phyloP scores from a whole-genome alignment of 1,140 invertebrate genomes.

The Heliconius hewitsoni region DNA sequence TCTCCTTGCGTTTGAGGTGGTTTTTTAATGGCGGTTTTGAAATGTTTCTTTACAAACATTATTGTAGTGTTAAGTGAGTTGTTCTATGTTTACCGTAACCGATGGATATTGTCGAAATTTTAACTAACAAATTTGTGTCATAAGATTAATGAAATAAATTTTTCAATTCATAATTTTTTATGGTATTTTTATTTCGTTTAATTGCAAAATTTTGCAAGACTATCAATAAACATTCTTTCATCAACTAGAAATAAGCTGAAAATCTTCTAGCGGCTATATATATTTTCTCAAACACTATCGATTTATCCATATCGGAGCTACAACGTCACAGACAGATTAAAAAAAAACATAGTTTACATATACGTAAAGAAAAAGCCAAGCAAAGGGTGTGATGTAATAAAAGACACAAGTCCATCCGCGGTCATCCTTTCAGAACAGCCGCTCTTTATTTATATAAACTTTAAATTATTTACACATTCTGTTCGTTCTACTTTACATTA shows the following conservation, averaged over 20 bases:
- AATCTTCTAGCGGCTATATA: no score
- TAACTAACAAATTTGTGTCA: conserved; percentile 68
- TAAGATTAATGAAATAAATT: conserved; percentile 71
- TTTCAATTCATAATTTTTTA: conserved; percentile 54
- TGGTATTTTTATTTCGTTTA: conserved; percentile 14
- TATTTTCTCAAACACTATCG: no score
- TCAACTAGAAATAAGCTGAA: no score
- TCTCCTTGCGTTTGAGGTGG: conserved; percentile 61
- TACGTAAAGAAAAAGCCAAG: not conserved
- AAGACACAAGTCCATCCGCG: conserved; percentile 53
- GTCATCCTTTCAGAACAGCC: conserved; percentile 71
- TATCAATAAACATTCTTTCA: no score
- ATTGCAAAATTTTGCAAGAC: not conserved
- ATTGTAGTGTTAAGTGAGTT: conserved; percentile 59
- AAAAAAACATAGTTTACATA: no score
- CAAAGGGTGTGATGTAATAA: conserved; percentile 38
- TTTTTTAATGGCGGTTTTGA: conserved; percentile 50
- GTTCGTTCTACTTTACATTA: conserved; percentile 79
- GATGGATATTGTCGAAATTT: conserved; percentile 60
- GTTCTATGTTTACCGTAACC: conserved; percentile 48
- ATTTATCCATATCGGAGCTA: no score
- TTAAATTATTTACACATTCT: conserved; percentile 81
- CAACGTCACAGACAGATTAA: no score
- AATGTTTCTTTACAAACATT: conserved; percentile 65
- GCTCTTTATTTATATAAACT: conserved; percentile 81